These are phyloP conservation scores for Eupithecia abbreviata DNA, from an alignment of 2,888 invertebrate species.

Conservation along the genomic window DNA sequence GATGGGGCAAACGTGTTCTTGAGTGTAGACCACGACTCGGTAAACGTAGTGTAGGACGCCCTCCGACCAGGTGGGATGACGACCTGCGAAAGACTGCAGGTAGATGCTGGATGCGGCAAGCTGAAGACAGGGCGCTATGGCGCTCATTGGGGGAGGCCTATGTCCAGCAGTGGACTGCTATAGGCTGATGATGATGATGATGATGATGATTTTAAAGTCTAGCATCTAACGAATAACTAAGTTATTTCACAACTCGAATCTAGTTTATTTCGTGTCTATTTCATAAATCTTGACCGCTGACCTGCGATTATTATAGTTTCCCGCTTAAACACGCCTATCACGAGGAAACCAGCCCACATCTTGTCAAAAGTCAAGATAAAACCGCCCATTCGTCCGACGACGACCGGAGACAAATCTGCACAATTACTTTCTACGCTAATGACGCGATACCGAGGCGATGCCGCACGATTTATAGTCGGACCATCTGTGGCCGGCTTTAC, in stretches of 20 bases:
- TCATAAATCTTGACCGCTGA: neutral
- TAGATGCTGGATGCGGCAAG: no score
- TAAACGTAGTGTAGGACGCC: no score
- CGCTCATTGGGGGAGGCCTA: no score
- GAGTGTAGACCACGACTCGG: no score
- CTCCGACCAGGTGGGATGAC: no score
- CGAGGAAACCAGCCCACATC: slow-evolving; percentile 59
- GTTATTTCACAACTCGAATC: neutral
- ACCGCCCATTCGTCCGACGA: slow-evolving; percentile 59
- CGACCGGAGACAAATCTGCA: slow-evolving; percentile 69
- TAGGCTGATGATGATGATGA: no score
- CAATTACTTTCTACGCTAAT: slow-evolving; percentile 77
- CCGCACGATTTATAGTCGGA: slow-evolving; percentile 72
- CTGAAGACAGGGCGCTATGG: no score
- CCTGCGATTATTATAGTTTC: slow-evolving; percentile 12
- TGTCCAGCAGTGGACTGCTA: no score
- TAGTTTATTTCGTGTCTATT: neutral
- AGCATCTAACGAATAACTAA: neutral
- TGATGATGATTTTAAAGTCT: neutral
- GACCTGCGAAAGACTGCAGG: no score
- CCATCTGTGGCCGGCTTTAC: slow-evolving; percentile 73
- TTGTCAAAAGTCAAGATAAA: slow-evolving; percentile 63
- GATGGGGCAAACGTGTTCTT: no score
- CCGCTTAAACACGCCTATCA: slow-evolving; percentile 42
- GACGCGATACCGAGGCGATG: slow-evolving; percentile 71